These are phyloP conservation scores for Zapornia atra DNA, from an alignment of 2,113 vertebrate species.

Conservation along the genomic window DNA sequence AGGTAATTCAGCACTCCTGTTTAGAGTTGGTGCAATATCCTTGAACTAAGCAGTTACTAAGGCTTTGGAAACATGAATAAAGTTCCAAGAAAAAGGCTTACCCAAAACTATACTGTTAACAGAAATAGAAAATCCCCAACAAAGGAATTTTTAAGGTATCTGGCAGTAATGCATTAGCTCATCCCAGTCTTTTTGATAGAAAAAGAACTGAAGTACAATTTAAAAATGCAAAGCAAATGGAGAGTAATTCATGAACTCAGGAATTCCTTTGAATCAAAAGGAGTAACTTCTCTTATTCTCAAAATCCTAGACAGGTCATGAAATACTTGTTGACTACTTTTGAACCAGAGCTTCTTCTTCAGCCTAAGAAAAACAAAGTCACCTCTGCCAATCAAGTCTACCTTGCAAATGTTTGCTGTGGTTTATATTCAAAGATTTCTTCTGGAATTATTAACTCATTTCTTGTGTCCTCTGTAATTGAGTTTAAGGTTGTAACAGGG, in stretches of 20 bases:
- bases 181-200: not conserved
- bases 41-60: not conserved
- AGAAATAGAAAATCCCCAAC: not conserved
- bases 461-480: not conserved
- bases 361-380: not conserved
- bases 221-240: not conserved
- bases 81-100: not conserved
- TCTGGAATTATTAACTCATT: not conserved
- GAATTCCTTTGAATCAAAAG: not conserved
- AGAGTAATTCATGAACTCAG: not conserved
- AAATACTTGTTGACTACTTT: not conserved
- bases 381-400: not conserved
- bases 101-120: not conserved
- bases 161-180: not conserved
- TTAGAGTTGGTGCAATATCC: not conserved
- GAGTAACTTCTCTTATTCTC: not conserved
- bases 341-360: not conserved
- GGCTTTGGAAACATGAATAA: not conserved
- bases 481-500: not conserved
- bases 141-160: not conserved
- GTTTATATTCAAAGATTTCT: not conserved
- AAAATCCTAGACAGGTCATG: not conserved
- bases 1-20: not conserved
- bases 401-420: not conserved
- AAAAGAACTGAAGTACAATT: not conserved